phyloP scores from a whole-genome alignment of 2,888 invertebrate genomes.

The Empis livida region DNA sequence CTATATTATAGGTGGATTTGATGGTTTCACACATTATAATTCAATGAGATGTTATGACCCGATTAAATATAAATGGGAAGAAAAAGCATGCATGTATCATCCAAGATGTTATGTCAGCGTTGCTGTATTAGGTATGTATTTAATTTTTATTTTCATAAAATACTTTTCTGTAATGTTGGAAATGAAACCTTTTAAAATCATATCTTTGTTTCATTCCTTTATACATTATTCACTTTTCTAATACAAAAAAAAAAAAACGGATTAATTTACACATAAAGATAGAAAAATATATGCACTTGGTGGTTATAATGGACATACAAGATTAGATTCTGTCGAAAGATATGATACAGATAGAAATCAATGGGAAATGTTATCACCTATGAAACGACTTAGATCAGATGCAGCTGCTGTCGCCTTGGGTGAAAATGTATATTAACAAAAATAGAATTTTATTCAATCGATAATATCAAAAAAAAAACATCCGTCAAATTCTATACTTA shows the following conservation, averaged over 20 bases:
- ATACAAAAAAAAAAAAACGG: no score
- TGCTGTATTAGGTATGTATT: constrained; percentile 44
- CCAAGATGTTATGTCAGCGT: constrained; percentile 69
- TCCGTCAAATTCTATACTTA: no score
- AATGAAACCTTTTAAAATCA: no score
- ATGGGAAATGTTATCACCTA: constrained; percentile 64
- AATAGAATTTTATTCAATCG: background rate
- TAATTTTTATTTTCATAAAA: no score
- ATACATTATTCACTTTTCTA: no score
- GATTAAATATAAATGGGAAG: constrained; percentile 58
- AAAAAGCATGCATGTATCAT: constrained; percentile 67
- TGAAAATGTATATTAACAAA: constrained; percentile 40
- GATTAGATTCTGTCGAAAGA: constrained; percentile 65
- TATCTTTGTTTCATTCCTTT: no score
- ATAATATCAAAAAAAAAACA: no score
- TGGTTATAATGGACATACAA: constrained; percentile 64
- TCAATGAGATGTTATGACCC: constrained; percentile 72
- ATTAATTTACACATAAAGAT: constrained; percentile 37
- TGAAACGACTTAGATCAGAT: constrained; percentile 65
- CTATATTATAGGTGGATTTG: constrained; percentile 73
- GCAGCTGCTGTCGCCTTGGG: constrained; percentile 58
- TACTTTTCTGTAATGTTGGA: no score
- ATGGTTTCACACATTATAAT: constrained; percentile 64
- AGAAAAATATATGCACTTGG: constrained; percentile 71
- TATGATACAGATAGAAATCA: constrained; percentile 64